Conservation (phyloP, 2,888 invertebrate species). For the Mycogona germanica region DNA sequence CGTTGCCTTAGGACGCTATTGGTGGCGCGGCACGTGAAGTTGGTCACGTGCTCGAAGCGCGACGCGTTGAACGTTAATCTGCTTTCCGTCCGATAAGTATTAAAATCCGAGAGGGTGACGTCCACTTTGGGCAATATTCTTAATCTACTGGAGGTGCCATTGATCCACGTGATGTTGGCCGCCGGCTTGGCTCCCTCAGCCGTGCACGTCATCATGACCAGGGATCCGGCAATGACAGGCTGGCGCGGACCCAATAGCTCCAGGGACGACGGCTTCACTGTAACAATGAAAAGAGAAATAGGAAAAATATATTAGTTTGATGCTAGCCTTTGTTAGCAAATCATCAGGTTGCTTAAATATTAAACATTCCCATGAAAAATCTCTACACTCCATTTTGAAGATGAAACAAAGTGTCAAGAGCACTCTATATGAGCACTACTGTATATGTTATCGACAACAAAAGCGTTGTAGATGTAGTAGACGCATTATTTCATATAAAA, state of each 20-base stretch:
- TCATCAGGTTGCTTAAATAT: too few relatives aligned
- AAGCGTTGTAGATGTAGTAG: too few relatives aligned
- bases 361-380: too few relatives aligned
- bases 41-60: constrained; percentile 63
- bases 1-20: constrained; percentile 64
- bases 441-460: too few relatives aligned
- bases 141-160: constrained; percentile 44
- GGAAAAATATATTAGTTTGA: too few relatives aligned
- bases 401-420: too few relatives aligned
- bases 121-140: constrained; percentile 11
- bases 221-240: constrained; percentile 66
- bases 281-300: constrained; percentile 27
- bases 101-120: constrained; percentile 6
- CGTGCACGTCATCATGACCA: constrained; percentile 59
- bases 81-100: constrained; percentile 66
- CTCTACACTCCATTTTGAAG: too few relatives aligned
- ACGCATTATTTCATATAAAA: too few relatives aligned
- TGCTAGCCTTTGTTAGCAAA: too few relatives aligned
- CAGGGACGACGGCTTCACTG: constrained; percentile 71
- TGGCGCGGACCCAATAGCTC: constrained; percentile 60
- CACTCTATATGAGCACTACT: too few relatives aligned
- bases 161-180: constrained; percentile 73
- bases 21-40: constrained; percentile 65
- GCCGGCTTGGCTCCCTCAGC: constrained; percentile 59
- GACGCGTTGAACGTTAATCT: constrained; percentile 65